Percentiles rank a stretch among this genome's conserved stretches.
phyloP scores from a whole-genome alignment of 1,140 invertebrate species.

The Alviniconcha marisindica region DNA sequence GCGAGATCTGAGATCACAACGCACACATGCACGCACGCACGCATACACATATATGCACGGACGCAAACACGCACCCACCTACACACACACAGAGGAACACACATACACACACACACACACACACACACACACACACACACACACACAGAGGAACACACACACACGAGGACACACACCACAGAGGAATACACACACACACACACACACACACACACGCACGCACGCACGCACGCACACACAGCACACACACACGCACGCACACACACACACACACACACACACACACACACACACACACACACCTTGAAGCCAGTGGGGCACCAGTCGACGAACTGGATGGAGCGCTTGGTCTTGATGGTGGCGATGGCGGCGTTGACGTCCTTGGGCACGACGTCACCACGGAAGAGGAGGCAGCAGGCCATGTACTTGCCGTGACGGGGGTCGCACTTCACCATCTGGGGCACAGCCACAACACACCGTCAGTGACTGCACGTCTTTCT shows the following conservation, averaged over 20 bases:
- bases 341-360: conserved; percentile 87
- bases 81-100: too few relatives aligned
- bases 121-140: not conserved
- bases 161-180: not conserved
- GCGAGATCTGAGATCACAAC: too few relatives aligned
- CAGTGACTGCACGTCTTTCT: too few relatives aligned
- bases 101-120: too few relatives aligned
- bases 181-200: not conserved
- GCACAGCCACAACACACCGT: too few relatives aligned
- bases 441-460: conserved; percentile 62
- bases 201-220: too few relatives aligned
- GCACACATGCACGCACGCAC: too few relatives aligned
- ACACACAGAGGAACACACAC: not conserved
- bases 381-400: conserved; percentile 80
- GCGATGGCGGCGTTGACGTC: conserved; percentile 89
- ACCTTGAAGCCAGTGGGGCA: conserved; percentile 81
- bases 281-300: not conserved
- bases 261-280: too few relatives aligned
- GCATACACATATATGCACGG: too few relatives aligned
- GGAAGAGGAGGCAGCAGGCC: conserved; percentile 78
- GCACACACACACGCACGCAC: too few relatives aligned
- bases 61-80: too few relatives aligned
- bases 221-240: too few relatives aligned
- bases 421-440: conserved; percentile 77
- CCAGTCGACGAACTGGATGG: conserved; percentile 82